Conservation (phyloP, 2,797 vertebrate species). For the Micromesistius poutassou region DNA sequence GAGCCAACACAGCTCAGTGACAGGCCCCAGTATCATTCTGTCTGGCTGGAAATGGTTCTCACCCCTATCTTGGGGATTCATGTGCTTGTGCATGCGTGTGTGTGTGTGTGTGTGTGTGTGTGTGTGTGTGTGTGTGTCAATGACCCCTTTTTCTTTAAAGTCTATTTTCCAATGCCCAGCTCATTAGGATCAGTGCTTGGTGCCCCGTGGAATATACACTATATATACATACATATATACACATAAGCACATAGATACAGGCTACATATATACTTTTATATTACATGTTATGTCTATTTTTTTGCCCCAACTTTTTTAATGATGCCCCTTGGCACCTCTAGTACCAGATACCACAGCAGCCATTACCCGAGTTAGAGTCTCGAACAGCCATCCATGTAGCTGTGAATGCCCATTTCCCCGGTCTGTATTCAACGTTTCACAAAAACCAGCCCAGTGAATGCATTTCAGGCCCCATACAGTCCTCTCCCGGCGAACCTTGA, state of each 20-base stretch:
- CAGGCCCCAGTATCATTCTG: too few relatives aligned
- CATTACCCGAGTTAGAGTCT: constrained; percentile 33
- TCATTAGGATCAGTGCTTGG: constrained; percentile 45
- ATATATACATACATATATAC: neutral
- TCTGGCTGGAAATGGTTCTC: too few relatives aligned
- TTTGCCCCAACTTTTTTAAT: constrained; percentile 58
- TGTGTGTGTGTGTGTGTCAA: constrained; percentile 26
- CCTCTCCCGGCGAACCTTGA: neutral
- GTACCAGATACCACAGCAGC: constrained; percentile 56
- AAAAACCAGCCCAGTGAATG: constrained; percentile 42
- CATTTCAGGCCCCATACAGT: constrained; percentile 9
- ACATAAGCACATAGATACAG: neutral
- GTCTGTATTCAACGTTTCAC: constrained; percentile 34
- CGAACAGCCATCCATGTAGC: constrained; percentile 54
- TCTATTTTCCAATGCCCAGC: constrained; percentile 52
- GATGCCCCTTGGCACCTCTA: constrained; percentile 58
- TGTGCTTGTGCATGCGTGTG: neutral
- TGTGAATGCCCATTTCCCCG: constrained; percentile 52
- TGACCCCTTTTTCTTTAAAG: constrained; percentile 50
- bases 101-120: neutral
- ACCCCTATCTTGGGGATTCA: neutral
- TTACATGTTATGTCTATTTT: constrained; percentile 25
- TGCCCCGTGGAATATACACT: constrained; percentile 44
- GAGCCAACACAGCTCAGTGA: neutral
- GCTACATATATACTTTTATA: constrained; percentile 23